Conservation (phyloP, 2,113 vertebrate genomes). For the Meriones unguiculatus region DNA sequence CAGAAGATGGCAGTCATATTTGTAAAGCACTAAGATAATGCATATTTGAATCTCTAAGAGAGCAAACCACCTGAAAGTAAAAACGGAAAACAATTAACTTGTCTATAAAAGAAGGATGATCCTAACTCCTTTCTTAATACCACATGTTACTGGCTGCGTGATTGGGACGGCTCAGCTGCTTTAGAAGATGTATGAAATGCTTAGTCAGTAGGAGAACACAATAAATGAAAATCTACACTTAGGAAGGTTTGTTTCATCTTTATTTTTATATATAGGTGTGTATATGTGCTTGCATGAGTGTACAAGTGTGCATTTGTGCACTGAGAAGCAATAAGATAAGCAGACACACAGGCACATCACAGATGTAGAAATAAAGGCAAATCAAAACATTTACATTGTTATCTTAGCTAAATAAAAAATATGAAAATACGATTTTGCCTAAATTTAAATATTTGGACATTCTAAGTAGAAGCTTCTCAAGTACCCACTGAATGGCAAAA, state of each 20-base stretch:
- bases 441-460: slow-evolving; percentile 27
- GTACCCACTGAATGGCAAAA: not conserved
- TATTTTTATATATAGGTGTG: not conserved
- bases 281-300: not conserved
- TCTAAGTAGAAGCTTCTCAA: slow-evolving; percentile 4
- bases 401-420: not conserved
- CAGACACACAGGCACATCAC: not conserved
- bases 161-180: not conserved
- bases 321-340: not conserved
- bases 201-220: not conserved
- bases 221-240: not conserved
- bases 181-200: not conserved
- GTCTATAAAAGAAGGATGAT: slow-evolving; percentile 23
- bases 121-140: not conserved
- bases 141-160: not conserved
- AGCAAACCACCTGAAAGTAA: slow-evolving; percentile 89
- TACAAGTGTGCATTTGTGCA: accelerated
- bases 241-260: not conserved
- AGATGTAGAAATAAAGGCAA: not conserved
- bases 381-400: not conserved
- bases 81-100: slow-evolving; percentile 20
- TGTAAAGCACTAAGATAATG: slow-evolving; percentile 87
- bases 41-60: slow-evolving; percentile 90
- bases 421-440: slow-evolving; percentile 27
- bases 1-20: slow-evolving; percentile 89